A percentile compares a stretch with the other conserved stretches of the same genome.
Conservation (phyloP, 2,797 vertebrate genomes). For the Geotrypetes seraphini region DNA sequence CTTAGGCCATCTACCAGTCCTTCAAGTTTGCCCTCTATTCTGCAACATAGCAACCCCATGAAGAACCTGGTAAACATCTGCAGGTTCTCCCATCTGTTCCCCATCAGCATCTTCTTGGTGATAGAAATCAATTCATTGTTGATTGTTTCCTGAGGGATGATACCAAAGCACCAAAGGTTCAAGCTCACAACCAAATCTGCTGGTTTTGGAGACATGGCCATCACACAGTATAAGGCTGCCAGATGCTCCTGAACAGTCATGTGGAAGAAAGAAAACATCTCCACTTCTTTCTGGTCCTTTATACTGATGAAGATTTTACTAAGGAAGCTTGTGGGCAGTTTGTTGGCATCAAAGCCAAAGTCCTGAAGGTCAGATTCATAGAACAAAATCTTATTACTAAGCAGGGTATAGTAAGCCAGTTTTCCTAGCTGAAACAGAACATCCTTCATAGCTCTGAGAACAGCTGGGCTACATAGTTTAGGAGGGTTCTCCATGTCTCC, state of each 20-base stretch:
- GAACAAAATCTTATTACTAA: conserved; percentile 46
- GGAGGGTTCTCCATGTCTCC: background rate
- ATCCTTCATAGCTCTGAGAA: conserved; percentile 16
- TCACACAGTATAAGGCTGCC: conserved; percentile 43
- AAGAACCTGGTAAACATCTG: conserved; percentile 61
- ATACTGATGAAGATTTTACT: conserved; percentile 38
- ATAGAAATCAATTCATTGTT: conserved; percentile 17
- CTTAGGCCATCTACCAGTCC: conserved; percentile 22
- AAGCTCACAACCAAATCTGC: conserved; percentile 39
- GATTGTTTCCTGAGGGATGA: conserved; percentile 4
- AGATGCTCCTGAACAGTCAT: conserved; percentile 54
- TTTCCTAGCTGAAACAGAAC: conserved; percentile 36
- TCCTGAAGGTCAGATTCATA: conserved; percentile 23
- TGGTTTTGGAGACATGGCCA: background rate
- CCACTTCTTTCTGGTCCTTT: conserved; percentile 26
- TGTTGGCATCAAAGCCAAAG: conserved; percentile 25
- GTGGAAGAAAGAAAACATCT: conserved; percentile 56
- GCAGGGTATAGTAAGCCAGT: conserved; percentile 42
- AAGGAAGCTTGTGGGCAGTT: conserved; percentile 42
- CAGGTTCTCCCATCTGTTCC: conserved; percentile 29
- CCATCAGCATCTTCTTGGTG: conserved; percentile 9
- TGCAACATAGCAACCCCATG: conserved; percentile 40
- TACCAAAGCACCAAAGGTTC: conserved; percentile 50
- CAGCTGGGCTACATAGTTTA: background rate
- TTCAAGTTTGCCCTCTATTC: conserved; percentile 31